These are phyloP conservation scores for Limnephilus lunatus DNA, from an alignment of 2,888 invertebrate genomes.

Conservation along the genomic window DNA sequence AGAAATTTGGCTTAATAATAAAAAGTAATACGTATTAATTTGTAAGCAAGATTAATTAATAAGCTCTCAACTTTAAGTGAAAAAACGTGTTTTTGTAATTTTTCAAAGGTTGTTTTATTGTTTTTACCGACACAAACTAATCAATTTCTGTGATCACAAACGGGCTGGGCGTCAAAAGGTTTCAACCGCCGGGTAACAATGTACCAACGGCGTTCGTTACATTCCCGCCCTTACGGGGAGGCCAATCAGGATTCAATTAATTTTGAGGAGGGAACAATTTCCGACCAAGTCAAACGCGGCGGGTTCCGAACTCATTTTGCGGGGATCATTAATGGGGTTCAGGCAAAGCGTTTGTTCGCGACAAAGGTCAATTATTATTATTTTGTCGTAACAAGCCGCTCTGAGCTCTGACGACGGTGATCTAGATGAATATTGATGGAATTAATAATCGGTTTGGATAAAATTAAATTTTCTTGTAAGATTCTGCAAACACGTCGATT, in stretches of 20 bases:
- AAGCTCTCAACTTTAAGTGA: too few species aligned
- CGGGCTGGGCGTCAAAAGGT: background rate
- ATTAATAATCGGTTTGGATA: background rate
- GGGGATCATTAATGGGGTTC: background rate
- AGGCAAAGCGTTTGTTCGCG: background rate
- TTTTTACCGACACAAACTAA: background rate
- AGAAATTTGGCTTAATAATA: too few species aligned
- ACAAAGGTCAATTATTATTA: background rate
- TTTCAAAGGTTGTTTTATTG: too few species aligned
- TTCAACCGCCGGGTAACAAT: background rate
- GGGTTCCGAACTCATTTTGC: background rate
- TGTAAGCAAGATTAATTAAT: too few species aligned
- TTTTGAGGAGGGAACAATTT: conserved; percentile 19
- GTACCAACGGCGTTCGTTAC: background rate
- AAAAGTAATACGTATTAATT: too few species aligned
- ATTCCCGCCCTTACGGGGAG: background rate
- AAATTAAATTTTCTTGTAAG: background rate
- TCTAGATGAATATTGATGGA: background rate
- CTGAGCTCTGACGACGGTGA: background rate
- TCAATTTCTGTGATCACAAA: background rate
- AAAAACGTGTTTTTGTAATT: too few species aligned
- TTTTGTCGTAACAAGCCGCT: background rate
- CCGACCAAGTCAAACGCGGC: background rate
- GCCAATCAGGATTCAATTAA: conserved; percentile 40
- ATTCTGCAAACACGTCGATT: background rate